These are phyloP conservation scores for Zalophus californianus DNA, from an alignment of 2,797 vertebrate species.

Conservation along the genomic window DNA sequence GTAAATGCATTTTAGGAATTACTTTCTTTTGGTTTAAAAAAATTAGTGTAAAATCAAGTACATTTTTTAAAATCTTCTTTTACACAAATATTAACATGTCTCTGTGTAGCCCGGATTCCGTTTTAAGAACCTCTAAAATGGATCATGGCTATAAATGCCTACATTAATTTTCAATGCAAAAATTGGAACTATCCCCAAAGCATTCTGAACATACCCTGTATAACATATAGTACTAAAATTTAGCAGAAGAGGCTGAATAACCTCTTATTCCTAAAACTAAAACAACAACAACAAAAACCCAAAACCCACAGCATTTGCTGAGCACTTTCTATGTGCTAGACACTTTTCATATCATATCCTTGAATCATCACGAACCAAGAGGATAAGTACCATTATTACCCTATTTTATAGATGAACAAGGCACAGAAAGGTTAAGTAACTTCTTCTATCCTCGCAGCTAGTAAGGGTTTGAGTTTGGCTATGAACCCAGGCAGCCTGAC, in stretches of 20 bases:
- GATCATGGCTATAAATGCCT: neutral
- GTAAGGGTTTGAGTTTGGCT: neutral
- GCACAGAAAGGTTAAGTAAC: neutral
- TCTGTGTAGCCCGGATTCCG: neutral
- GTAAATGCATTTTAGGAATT: neutral
- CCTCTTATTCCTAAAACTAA: neutral
- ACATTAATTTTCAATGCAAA: neutral
- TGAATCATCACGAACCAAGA: neutral
- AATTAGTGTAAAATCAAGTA: slow-evolving; percentile 17
- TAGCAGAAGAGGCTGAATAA: neutral
- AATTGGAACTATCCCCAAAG: neutral
- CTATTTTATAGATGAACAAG: neutral
- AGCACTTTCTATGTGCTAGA: neutral
- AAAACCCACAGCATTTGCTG: neutral
- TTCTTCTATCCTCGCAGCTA: neutral
- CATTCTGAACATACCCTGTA: neutral
- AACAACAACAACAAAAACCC: neutral
- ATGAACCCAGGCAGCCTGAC: neutral
- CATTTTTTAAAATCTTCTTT: neutral
- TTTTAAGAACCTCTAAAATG: slow-evolving; percentile 50
- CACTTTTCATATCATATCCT: neutral
- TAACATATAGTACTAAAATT: neutral
- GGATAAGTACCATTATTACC: neutral
- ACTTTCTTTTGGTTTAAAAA: neutral
- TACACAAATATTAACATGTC: neutral